phyloP scores from a whole-genome alignment of 2,113 vertebrate species.

The Lasiurus borealis region DNA sequence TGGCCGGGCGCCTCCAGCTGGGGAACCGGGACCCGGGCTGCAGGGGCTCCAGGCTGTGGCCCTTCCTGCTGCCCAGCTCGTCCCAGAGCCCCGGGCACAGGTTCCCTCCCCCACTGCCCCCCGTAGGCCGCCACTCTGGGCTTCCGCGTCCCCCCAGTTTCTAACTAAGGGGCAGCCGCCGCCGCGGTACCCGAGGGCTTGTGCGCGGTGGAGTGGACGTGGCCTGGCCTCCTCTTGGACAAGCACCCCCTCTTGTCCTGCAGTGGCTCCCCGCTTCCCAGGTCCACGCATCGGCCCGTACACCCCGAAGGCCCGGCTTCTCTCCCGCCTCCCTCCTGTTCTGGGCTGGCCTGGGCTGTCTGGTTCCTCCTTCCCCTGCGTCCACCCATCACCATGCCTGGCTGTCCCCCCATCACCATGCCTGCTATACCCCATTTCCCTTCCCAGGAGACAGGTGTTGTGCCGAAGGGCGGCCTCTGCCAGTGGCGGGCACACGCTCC shows the following conservation, averaged over 20 bases:
- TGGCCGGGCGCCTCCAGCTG: not conserved
- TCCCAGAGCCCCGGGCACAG: accelerated
- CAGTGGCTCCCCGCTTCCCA: not conserved
- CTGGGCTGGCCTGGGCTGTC: not conserved
- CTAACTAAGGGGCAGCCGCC: too few relatives aligned
- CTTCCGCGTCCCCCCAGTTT: accelerated
- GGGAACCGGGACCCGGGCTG: not conserved
- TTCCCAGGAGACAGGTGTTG: not conserved
- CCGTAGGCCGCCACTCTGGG: accelerated
- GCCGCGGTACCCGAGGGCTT: accelerated
- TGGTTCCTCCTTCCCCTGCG: too few relatives aligned
- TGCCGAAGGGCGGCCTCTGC: not conserved
- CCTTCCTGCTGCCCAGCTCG: accelerated
- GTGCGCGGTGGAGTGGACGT: not conserved
- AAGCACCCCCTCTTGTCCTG: not conserved
- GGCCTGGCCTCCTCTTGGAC: too few relatives aligned
- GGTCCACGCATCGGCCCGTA: accelerated
- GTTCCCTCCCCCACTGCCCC: not conserved
- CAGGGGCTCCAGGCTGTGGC: not conserved
- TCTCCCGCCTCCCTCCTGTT: too few relatives aligned
- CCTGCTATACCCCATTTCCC: too few relatives aligned
- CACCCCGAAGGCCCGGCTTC: not conserved
- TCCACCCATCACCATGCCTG: not conserved
- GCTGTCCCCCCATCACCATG: too few relatives aligned
- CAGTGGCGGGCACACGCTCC: accelerated